Evolutionary conservation across 1,140 invertebrate genomes (phyloP).

Genomic region (Tetranychus cinnabarinus): DNA sequence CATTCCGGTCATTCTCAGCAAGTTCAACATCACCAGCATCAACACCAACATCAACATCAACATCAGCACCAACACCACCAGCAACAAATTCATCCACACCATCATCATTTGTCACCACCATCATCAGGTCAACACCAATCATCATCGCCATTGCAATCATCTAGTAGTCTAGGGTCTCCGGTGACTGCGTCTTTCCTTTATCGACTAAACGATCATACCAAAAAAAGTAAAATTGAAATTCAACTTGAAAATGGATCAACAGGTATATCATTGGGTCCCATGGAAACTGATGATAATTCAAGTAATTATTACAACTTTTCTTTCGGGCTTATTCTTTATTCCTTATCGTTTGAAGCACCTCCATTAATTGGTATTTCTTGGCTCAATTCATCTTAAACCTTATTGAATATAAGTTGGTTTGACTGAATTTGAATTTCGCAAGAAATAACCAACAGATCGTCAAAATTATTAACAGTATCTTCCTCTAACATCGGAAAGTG

Average conservation of each 20-base stretch:
- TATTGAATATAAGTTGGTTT: neutral
- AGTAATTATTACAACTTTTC: neutral
- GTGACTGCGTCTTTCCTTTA: neutral
- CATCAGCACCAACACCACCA: neutral
- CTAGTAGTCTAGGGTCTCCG: neutral
- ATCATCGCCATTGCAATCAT: neutral
- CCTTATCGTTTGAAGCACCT: neutral
- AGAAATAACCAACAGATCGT: neutral
- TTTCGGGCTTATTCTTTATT: neutral
- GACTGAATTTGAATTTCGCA: neutral
- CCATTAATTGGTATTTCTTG: neutral
- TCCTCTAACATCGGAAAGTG: neutral
- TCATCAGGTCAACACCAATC: neutral
- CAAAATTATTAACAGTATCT: neutral
- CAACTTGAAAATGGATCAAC: neutral
- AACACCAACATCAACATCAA: neutral
- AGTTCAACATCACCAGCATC: neutral
- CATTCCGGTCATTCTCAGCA: neutral
- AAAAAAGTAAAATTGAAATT: no score
- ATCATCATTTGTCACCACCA: neutral
- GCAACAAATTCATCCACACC: neutral
- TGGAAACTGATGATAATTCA: neutral
- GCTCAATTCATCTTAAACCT: neutral
- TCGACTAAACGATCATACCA: no score
- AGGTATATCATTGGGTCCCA: neutral